Evolutionary conservation across 2,888 invertebrate genomes (phyloP).

Genomic region (Platerodrilus igneus): DNA sequence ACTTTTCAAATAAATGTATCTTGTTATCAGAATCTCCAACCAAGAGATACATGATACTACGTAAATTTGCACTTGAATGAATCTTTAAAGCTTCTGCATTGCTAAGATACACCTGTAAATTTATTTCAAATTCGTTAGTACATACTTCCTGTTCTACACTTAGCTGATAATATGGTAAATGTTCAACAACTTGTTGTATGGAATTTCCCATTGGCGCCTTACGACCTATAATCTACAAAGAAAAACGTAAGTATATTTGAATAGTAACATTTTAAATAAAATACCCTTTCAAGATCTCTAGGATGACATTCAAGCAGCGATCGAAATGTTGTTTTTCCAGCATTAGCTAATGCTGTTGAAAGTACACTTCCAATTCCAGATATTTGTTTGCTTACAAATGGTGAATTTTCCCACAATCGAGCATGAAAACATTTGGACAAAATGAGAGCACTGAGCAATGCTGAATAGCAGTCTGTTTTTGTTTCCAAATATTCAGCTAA

Average conservation of each 20-base stretch:
- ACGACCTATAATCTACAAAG: constrained; percentile 62
- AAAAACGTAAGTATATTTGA: constrained; percentile 12
- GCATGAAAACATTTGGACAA: constrained; percentile 64
- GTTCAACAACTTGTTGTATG: constrained; percentile 57
- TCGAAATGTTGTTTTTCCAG: constrained; percentile 64
- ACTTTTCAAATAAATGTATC: constrained; percentile 53
- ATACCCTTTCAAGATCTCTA: constrained; percentile 66
- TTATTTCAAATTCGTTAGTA: constrained; percentile 7
- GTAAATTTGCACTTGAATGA: constrained; percentile 50
- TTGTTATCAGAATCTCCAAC: constrained; percentile 64
- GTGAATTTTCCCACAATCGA: constrained; percentile 72
- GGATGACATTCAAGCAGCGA: constrained; percentile 63
- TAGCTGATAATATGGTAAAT: constrained; percentile 61
- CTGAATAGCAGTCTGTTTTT: constrained; percentile 46
- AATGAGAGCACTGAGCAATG: constrained; percentile 56
- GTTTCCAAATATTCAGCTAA: constrained; percentile 55
- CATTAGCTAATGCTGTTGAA: constrained; percentile 58
- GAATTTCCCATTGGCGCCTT: constrained; percentile 69
- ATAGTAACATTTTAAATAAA: constrained; percentile 9
- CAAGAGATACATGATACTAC: constrained; percentile 56
- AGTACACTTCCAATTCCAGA: constrained; percentile 65
- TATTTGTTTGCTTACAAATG: constrained; percentile 63
- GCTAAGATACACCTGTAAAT: constrained; percentile 33
- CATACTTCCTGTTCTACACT: constrained; percentile 27
- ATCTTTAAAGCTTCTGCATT: constrained; percentile 50